Evolutionary conservation across 1,140 invertebrate genomes (phyloP).

Genomic region (Zaprionus lachaisei): DNA sequence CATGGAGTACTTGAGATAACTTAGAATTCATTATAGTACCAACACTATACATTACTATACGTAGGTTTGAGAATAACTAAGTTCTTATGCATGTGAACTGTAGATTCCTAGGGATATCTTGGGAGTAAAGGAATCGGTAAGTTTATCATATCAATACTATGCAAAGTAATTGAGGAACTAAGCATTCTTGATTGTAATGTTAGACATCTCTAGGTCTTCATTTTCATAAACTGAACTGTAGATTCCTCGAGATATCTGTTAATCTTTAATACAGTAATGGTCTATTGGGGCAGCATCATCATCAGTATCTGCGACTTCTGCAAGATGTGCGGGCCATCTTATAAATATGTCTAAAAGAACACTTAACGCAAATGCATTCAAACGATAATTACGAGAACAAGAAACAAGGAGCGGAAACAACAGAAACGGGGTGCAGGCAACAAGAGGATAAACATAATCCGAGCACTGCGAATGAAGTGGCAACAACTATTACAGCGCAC

Average conservation of each 20-base stretch:
- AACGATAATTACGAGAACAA: slow-evolving; percentile 71
- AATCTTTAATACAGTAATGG: not conserved
- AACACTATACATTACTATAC: too few relatives aligned
- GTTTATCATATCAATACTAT: too few relatives aligned
- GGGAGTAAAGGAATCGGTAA: too few relatives aligned
- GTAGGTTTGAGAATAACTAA: too few relatives aligned
- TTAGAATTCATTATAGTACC: too few relatives aligned
- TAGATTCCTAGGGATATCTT: too few relatives aligned
- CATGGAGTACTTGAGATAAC: not conserved
- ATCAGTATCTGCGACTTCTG: slow-evolving; percentile 37
- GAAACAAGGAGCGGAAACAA: slow-evolving; percentile 22
- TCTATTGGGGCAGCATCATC: slow-evolving; percentile 30
- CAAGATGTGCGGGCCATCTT: slow-evolving; percentile 64
- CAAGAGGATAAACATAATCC: slow-evolving; percentile 43
- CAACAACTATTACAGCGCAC: slow-evolving; percentile 81
- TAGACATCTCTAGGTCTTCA: not conserved
- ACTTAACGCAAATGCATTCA: slow-evolving; percentile 79
- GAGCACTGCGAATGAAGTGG: slow-evolving; percentile 64
- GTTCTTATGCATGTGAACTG: too few relatives aligned
- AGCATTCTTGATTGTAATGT: not conserved
- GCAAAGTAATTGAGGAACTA: too few relatives aligned
- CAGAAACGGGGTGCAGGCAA: slow-evolving; percentile 26
- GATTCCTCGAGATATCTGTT: not conserved
- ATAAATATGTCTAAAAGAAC: slow-evolving; percentile 82
- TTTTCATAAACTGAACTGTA: not conserved